Evolutionary conservation across 2,797 vertebrate species (phyloP).

Genomic region (Chaetophractus vellerosus): DNA sequence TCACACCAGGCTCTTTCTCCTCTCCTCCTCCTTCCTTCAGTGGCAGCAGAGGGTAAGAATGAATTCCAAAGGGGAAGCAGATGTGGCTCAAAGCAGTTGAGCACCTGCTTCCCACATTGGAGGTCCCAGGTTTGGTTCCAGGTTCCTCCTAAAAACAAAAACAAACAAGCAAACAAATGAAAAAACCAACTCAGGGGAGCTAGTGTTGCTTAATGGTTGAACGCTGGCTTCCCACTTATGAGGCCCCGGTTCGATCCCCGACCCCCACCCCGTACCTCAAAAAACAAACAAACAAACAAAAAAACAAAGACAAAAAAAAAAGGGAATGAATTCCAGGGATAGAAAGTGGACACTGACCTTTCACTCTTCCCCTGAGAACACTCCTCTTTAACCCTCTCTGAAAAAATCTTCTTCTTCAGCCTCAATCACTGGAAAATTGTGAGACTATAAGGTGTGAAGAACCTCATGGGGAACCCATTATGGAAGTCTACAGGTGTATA

Average conservation of each 20-base stretch:
- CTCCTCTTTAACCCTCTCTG: conserved; percentile 17
- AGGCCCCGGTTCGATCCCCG: too few species aligned
- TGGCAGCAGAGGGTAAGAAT: conserved; percentile 51
- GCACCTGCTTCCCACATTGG: too few species aligned
- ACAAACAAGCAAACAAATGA: too few species aligned
- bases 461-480: neutral
- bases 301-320: too few species aligned
- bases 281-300: too few species aligned
- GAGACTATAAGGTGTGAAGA: conserved; percentile 32
- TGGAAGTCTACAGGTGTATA: neutral
- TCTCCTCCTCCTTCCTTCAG: neutral
- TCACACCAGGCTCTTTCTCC: neutral
- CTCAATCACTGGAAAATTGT: conserved; percentile 28
- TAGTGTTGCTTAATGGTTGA: too few species aligned
- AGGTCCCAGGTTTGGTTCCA: too few species aligned
- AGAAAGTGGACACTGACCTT: conserved; percentile 59
- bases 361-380: neutral
- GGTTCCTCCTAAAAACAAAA: too few species aligned
- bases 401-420: conserved; percentile 53
- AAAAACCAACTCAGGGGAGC: too few species aligned
- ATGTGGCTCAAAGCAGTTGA: too few species aligned
- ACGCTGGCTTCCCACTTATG: too few species aligned
- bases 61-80: neutral
- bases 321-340: conserved; percentile 36
- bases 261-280: too few species aligned